A percentile compares a stretch with the other conserved stretches of the same genome.
phyloP scores from a whole-genome alignment of 2,888 invertebrate species.

The Chymomyza amoena region DNA sequence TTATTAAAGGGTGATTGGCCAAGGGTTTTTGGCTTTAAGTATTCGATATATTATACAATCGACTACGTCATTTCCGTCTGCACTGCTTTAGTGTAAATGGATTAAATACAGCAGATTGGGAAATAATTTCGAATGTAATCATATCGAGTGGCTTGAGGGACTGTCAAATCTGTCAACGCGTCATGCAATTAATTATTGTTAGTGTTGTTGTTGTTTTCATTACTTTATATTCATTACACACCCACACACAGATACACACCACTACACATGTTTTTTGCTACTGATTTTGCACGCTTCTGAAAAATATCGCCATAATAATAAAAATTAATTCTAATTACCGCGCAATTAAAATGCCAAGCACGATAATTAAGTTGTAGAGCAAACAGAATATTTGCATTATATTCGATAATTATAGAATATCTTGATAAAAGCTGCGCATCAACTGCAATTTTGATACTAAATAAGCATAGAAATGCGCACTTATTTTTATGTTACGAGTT shows the following conservation, averaged over 20 bases:
- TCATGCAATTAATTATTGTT: conserved; percentile 51
- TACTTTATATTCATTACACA: conserved; percentile 35
- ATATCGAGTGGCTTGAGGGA: background rate
- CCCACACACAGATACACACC: conserved; percentile 11
- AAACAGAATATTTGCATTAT: background rate
- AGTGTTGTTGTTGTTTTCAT: conserved; percentile 11
- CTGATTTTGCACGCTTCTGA: conserved; percentile 33
- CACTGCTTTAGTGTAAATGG: conserved; percentile 34
- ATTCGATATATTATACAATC: conserved; percentile 32
- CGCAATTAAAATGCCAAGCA: conserved; percentile 28
- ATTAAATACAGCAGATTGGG: conserved; percentile 19
- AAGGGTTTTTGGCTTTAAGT: background rate
- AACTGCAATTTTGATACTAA: background rate
- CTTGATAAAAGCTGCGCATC: background rate
- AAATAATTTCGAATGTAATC: conserved; percentile 19
- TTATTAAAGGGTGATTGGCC: background rate
- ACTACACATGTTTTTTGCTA: conserved; percentile 2
- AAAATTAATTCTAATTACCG: conserved; percentile 39
- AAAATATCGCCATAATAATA: conserved; percentile 5
- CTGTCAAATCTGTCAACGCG: conserved; percentile 11
- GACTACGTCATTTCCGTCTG: conserved; percentile 53
- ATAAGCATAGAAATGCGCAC: background rate
- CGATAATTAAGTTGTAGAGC: background rate
- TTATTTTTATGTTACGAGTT: background rate
- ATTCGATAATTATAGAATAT: background rate